These are phyloP conservation scores for Torymus tubicola DNA, from an alignment of 2,888 invertebrate species.

Conservation along the genomic window DNA sequence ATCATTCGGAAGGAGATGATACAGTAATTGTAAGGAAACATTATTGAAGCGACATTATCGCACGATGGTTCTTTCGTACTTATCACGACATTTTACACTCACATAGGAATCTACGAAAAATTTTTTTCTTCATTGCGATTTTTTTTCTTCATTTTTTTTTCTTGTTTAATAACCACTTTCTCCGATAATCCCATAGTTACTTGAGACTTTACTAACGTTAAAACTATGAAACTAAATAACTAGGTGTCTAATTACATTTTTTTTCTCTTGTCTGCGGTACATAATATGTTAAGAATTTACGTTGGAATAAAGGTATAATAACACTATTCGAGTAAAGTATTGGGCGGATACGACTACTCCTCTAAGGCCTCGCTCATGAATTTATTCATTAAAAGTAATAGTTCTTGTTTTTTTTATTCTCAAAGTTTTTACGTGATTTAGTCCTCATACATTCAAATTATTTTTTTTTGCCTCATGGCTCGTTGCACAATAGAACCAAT, in stretches of 20 bases:
- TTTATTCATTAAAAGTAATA: conserved; percentile 60
- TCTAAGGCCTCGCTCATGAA: conserved; percentile 76
- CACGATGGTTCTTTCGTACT: background rate
- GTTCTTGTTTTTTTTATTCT: conserved; percentile 44
- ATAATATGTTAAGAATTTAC: conserved; percentile 53
- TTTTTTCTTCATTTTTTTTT: conserved; percentile 59
- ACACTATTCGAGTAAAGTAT: conserved; percentile 64
- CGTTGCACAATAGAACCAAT: conserved; percentile 25
- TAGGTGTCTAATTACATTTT: conserved; percentile 55
- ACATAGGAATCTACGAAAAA: conserved; percentile 45
- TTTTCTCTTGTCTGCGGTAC: conserved; percentile 51
- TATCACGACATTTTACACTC: conserved; percentile 33
- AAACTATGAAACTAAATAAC: conserved; percentile 71
- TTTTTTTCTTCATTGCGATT: background rate
- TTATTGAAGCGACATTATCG: conserved; percentile 9
- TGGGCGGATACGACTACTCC: conserved; percentile 76
- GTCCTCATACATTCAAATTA: conserved; percentile 69
- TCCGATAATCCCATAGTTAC: too few relatives aligned
- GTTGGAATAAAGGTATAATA: conserved; percentile 43
- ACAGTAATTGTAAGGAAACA: background rate
- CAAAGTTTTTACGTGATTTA: conserved; percentile 63
- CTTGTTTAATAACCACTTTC: conserved; percentile 27
- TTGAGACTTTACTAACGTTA: conserved; percentile 16
- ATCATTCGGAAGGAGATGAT: background rate
- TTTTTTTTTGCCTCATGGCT: background rate